Evolutionary conservation across 2,797 vertebrate species (phyloP).

Genomic region (Oreonectes daqikongensis): DNA sequence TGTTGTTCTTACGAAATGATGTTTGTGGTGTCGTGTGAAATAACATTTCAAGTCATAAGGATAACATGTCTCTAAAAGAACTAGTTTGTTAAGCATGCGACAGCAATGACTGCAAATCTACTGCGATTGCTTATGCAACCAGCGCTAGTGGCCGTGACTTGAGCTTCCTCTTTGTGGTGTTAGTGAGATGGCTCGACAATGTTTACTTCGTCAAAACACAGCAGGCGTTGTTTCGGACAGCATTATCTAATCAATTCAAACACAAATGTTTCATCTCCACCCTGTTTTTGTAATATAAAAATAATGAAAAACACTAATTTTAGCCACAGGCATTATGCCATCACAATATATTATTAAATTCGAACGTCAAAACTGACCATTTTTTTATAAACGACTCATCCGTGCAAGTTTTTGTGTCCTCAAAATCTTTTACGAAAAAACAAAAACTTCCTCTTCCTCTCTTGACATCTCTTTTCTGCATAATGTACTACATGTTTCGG

Average conservation of each 20-base stretch:
- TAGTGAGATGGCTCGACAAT: neutral
- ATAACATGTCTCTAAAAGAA: too few species aligned
- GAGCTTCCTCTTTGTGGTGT: conserved; percentile 1
- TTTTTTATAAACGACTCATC: too few species aligned
- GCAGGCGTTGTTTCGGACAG: neutral
- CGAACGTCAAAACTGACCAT: too few species aligned
- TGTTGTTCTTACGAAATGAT: too few species aligned
- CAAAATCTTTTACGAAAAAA: too few species aligned
- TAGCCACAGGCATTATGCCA: neutral
- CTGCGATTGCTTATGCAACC: conserved; percentile 15
- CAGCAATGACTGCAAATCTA: neutral
- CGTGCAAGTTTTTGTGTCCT: too few species aligned
- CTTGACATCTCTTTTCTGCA: too few species aligned
- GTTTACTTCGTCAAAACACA: conserved; percentile 16
- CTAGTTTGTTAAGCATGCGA: neutral
- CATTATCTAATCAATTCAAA: conserved; percentile 2
- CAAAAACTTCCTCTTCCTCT: too few species aligned
- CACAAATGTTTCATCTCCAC: conserved; percentile 8
- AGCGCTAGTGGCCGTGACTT: neutral
- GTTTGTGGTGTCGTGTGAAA: too few species aligned
- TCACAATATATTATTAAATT: conserved; percentile 12
- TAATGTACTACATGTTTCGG: too few species aligned
- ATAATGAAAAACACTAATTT: conserved; percentile 10
- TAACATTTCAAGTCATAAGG: too few species aligned
- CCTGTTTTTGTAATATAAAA: conserved; percentile 1